Conservation (phyloP, 2,797 vertebrate species). For the Netta rufina region DNA sequence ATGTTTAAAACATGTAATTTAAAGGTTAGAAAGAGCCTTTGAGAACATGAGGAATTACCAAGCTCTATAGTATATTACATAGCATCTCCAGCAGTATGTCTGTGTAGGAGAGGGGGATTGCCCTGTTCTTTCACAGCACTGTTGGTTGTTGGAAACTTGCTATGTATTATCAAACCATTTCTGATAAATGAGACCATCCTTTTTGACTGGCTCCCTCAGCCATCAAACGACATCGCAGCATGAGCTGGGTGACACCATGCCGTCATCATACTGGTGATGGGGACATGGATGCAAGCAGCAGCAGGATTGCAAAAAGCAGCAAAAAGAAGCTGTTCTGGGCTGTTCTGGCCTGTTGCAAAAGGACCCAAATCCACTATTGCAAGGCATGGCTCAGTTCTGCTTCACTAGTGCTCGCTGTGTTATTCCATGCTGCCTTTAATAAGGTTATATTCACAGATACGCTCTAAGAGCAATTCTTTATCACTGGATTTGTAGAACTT, state of each 20-base stretch:
- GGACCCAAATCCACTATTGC: background rate
- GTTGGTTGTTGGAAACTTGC: background rate
- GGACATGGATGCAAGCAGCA: fast-evolving
- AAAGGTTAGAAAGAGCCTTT: background rate
- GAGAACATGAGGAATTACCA: background rate
- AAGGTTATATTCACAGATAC: background rate
- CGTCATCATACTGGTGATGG: fast-evolving
- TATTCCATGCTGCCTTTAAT: background rate
- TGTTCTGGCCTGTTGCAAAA: background rate
- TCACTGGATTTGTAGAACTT: background rate
- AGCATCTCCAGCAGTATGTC: background rate
- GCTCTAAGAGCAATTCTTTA: background rate
- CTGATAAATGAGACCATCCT: background rate
- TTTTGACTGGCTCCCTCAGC: background rate
- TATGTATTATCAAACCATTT: background rate
- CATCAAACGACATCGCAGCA: background rate
- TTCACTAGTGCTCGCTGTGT: background rate
- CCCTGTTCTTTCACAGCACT: background rate
- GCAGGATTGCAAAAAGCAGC: background rate
- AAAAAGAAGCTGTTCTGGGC: background rate
- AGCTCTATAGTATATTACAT: fast-evolving
- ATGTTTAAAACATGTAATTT: background rate
- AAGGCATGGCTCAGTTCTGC: background rate
- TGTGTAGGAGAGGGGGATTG: background rate
- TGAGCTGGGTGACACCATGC: background rate